Conservation (phyloP, 1,140 invertebrate species). For the Drosophila watanabei region DNA sequence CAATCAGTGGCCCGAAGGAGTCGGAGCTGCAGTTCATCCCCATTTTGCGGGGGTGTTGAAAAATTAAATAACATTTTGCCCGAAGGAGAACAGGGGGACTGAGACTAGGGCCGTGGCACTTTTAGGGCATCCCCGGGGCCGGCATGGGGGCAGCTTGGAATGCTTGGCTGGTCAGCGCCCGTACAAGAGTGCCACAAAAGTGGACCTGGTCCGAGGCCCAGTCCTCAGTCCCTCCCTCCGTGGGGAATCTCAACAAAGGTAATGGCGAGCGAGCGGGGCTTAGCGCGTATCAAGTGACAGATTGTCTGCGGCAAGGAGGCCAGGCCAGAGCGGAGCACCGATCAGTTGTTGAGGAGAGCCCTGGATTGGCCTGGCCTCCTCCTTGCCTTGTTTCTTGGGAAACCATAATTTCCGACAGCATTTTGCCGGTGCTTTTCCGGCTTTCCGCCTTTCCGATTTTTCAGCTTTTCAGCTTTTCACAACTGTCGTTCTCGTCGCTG, state of each 20-base stretch:
- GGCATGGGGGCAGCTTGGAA: slow-evolving; percentile 55
- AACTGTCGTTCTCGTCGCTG: background rate
- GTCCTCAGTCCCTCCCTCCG: background rate
- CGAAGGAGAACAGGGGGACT: background rate
- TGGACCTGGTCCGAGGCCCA: background rate
- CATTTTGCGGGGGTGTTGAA: slow-evolving; percentile 51
- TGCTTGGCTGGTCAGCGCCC: slow-evolving; percentile 80
- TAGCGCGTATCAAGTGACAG: slow-evolving; percentile 79
- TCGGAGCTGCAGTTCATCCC: slow-evolving; percentile 27
- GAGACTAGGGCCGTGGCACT: slow-evolving; percentile 17
- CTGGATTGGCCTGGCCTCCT: slow-evolving; percentile 8
- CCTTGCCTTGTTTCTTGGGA: slow-evolving; percentile 58
- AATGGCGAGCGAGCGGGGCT: slow-evolving; percentile 47
- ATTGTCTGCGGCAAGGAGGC: slow-evolving; percentile 82
- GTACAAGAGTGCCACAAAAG: slow-evolving; percentile 51
- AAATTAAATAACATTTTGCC: slow-evolving; percentile 65
- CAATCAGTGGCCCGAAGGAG: slow-evolving; percentile 35
- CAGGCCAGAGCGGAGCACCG: slow-evolving; percentile 18
- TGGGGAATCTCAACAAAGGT: slow-evolving; percentile 77
- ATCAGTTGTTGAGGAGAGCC: slow-evolving; percentile 25
- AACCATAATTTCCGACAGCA: slow-evolving; percentile 76
- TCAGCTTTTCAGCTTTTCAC: slow-evolving; percentile 18
- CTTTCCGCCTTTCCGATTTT: slow-evolving; percentile 18
- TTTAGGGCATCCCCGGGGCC: slow-evolving; percentile 60
- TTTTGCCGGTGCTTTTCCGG: slow-evolving; percentile 34